Percentiles rank a stretch among this genome's conserved stretches.
Evolutionary conservation across 2,113 vertebrate genomes (phyloP).

Genomic region (Neolamprologus cancellatus): DNA sequence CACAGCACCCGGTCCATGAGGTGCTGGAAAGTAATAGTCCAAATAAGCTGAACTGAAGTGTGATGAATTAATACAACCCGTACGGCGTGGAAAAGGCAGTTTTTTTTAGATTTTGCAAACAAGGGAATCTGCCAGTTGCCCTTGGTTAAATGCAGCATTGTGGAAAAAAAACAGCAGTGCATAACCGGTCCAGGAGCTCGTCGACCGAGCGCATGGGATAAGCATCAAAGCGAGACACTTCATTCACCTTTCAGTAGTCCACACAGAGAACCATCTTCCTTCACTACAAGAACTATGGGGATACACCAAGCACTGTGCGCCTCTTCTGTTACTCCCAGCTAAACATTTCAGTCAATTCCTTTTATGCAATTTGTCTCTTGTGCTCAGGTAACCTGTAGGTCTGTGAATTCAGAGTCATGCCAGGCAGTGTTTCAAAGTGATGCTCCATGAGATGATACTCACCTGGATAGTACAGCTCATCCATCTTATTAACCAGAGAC

Average conservation of each 20-base stretch:
- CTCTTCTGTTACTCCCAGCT: neutral
- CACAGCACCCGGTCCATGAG: neutral
- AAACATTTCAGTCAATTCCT: neutral
- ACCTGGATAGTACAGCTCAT: neutral
- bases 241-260: neutral
- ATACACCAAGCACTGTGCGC: neutral
- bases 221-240: accelerated
- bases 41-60: neutral
- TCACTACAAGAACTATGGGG: neutral
- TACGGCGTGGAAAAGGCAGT: neutral
- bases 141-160: neutral
- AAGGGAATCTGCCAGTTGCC: neutral
- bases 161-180: accelerated
- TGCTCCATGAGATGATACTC: neutral
- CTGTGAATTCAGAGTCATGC: neutral
- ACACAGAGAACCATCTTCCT: neutral
- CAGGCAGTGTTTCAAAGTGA: neutral
- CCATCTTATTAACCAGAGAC: neutral
- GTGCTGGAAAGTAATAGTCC: neutral
- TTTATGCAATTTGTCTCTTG: neutral
- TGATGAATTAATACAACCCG: neutral
- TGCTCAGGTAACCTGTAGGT: neutral
- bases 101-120: accelerated
- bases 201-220: accelerated
- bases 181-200: neutral